A percentile compares a stretch with the other conserved stretches of the same genome.
Conservation (phyloP, 2,888 invertebrate genomes). For the Oeneis ivallda region DNA sequence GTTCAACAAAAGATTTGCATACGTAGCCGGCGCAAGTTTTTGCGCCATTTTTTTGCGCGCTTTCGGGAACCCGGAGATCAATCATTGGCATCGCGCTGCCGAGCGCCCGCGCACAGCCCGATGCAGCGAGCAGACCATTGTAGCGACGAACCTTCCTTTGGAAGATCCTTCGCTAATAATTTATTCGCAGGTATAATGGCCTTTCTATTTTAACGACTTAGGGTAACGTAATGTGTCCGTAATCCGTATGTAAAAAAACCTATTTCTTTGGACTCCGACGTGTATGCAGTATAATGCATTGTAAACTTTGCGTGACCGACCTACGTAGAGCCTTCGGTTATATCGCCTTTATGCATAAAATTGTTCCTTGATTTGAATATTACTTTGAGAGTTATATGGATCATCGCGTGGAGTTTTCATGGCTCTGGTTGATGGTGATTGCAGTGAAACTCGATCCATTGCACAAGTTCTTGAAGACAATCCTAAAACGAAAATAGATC, state of each 20-base stretch:
- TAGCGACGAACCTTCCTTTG: not conserved
- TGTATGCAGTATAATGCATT: not conserved
- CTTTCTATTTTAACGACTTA: slow-evolving; percentile 18
- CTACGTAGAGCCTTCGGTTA: not conserved
- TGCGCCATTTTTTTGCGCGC: slow-evolving; percentile 43
- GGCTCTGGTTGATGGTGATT: no score
- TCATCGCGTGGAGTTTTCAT: not conserved
- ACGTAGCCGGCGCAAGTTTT: slow-evolving; percentile 44
- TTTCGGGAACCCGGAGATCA: slow-evolving; percentile 42
- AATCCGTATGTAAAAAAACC: not conserved
- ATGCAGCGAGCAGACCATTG: not conserved
- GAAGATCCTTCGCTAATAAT: slow-evolving; percentile 29
- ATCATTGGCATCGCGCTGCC: slow-evolving; percentile 35
- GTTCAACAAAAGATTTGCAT: slow-evolving; percentile 48
- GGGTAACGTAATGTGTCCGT: slow-evolving; percentile 3
- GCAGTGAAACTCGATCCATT: no score
- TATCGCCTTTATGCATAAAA: no score
- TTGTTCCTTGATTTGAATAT: no score
- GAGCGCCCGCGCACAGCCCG: slow-evolving; percentile 15
- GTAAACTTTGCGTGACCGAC: not conserved
- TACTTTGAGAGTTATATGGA: not conserved
- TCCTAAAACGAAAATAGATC: no score
- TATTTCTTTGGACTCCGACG: not conserved
- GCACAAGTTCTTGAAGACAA: no score
- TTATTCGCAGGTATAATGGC: slow-evolving; percentile 32